These are phyloP conservation scores for Selene dorsalis DNA, from an alignment of 2,797 vertebrate genomes.

Conservation along the genomic window DNA sequence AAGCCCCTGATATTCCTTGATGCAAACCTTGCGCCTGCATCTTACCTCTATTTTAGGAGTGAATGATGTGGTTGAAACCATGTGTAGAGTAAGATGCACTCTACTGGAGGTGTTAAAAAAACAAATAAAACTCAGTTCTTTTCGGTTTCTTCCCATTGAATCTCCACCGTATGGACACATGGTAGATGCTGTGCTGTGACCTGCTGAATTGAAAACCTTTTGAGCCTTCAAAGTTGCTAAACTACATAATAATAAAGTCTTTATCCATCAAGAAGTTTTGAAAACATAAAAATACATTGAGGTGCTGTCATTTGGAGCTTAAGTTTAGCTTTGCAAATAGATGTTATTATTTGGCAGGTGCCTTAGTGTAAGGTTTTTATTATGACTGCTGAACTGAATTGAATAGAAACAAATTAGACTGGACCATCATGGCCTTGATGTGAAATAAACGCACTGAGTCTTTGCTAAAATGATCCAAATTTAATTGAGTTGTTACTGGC, in stretches of 20 bases:
- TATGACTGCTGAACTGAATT: slow-evolving; percentile 22
- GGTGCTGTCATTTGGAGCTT: neutral
- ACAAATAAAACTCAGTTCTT: neutral
- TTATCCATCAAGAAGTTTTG: neutral
- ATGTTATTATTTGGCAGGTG: neutral
- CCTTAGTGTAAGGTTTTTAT: slow-evolving; percentile 9
- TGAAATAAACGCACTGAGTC: slow-evolving; percentile 25
- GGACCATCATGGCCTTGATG: slow-evolving; percentile 7
- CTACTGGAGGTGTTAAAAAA: neutral
- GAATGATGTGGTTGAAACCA: neutral
- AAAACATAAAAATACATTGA: neutral
- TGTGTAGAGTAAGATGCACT: neutral
- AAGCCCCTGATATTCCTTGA: slow-evolving; percentile 8
- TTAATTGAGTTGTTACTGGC: neutral
- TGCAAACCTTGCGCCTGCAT: neutral
- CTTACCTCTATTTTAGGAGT: slow-evolving; percentile 2
- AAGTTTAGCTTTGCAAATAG: slow-evolving; percentile 15
- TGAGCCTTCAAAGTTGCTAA: slow-evolving; percentile 1
- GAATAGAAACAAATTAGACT: slow-evolving; percentile 15
- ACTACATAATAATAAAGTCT: neutral
- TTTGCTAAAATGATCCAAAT: slow-evolving; percentile 22
- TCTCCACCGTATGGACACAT: neutral
- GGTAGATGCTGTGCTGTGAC: slow-evolving; percentile 7
- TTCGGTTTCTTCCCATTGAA: slow-evolving; percentile 12
- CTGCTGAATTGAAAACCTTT: neutral